These are phyloP conservation scores for Pogonomyrmex barbatus DNA, from an alignment of 1,140 invertebrate genomes.

Conservation along the genomic window DNA sequence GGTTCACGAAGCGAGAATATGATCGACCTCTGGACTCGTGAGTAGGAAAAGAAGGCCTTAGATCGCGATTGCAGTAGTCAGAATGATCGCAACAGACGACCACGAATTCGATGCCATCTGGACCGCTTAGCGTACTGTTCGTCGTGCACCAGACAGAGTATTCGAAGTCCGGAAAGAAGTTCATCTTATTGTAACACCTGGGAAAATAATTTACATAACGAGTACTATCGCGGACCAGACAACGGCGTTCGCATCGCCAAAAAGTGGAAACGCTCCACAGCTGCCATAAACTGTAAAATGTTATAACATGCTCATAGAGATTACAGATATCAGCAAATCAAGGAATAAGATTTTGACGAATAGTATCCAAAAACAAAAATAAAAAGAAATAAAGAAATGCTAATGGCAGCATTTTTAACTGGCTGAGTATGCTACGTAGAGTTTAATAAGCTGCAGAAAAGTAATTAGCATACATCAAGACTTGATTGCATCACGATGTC, in stretches of 20 bases:
- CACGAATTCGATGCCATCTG: constrained; percentile 80
- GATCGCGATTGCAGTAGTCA: constrained; percentile 88
- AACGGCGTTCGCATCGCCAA: constrained; percentile 1
- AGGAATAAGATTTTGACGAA: constrained; percentile 22
- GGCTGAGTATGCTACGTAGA: constrained; percentile 31
- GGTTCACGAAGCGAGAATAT: constrained; percentile 77
- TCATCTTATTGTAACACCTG: constrained; percentile 87
- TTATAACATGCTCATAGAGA: constrained; percentile 2
- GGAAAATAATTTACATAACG: constrained; percentile 79
- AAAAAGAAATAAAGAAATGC: constrained; percentile 27
- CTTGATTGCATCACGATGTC: background rate
- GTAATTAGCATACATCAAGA: constrained; percentile 43
- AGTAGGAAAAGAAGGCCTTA: constrained; percentile 83
- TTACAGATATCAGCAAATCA: background rate
- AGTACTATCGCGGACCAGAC: constrained; percentile 61
- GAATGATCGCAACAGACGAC: constrained; percentile 87
- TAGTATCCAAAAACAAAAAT: background rate
- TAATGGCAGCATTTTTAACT: constrained; percentile 36
- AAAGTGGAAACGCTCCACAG: constrained; percentile 8
- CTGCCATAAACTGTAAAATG: constrained; percentile 38
- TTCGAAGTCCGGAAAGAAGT: constrained; percentile 85
- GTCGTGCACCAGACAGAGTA: constrained; percentile 85
- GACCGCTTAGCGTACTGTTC: constrained; percentile 79
- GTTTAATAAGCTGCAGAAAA: constrained; percentile 58
- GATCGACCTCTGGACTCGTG: constrained; percentile 75